A percentile compares a stretch with the other conserved stretches of the same genome.
Evolutionary conservation across 2,797 vertebrate species (phyloP).

Genomic region (Toxotes lorentzi): DNA sequence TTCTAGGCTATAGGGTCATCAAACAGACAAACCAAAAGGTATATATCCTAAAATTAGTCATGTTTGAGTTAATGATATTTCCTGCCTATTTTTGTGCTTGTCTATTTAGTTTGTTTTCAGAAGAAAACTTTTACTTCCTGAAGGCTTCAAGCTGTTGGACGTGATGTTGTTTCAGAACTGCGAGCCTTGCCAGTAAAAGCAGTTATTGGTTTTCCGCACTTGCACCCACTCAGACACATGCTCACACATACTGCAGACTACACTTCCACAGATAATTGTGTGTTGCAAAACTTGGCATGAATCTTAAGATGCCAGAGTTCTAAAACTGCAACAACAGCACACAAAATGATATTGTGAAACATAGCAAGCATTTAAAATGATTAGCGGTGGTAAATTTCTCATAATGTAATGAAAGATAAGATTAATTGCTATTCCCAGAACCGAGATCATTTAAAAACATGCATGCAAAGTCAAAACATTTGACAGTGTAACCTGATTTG

Average conservation of each 20-base stretch:
- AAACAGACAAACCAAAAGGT: neutral
- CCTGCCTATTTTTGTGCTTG: neutral
- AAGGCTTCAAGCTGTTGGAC: slow-evolving; percentile 31
- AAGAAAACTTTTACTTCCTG: slow-evolving; percentile 14
- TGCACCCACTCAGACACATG: slow-evolving; percentile 52
- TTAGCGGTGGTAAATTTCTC: slow-evolving; percentile 28
- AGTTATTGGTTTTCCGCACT: slow-evolving; percentile 51
- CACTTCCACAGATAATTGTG: slow-evolving; percentile 22
- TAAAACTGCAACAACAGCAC: slow-evolving; percentile 42
- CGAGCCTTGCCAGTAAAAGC: slow-evolving; percentile 52
- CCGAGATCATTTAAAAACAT: slow-evolving; percentile 10
- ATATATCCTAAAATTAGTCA: neutral
- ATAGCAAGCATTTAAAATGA: slow-evolving; percentile 27
- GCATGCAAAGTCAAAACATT: slow-evolving; percentile 23
- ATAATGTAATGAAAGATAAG: neutral
- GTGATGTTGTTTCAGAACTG: slow-evolving; percentile 34
- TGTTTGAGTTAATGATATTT: slow-evolving; percentile 4
- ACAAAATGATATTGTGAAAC: slow-evolving; percentile 5
- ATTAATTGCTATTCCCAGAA: slow-evolving; percentile 34
- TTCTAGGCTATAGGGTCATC: neutral
- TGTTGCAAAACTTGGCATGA: slow-evolving; percentile 36
- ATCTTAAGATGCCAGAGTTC: slow-evolving; percentile 21
- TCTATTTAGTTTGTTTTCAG: neutral
- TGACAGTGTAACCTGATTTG: slow-evolving; percentile 12
- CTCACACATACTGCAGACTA: slow-evolving; percentile 31